Evolutionary conservation across 2,797 vertebrate genomes (phyloP).

Genomic region (Adelosebastes latens): DNA sequence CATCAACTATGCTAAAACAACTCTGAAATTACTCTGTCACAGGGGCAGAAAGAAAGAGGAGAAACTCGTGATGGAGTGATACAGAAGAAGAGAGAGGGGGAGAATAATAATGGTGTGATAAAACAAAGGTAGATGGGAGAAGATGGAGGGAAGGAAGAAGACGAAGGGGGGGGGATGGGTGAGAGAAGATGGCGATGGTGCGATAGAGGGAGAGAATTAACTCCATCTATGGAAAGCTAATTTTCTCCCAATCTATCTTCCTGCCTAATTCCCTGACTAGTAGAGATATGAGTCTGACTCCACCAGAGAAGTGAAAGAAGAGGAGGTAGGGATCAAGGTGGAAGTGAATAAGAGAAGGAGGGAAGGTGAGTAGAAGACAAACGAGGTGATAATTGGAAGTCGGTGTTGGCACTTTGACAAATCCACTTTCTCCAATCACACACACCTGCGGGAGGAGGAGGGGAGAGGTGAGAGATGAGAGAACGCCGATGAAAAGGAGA

Average conservation of each 20-base stretch:
- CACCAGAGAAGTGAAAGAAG: not conserved
- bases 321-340: not conserved
- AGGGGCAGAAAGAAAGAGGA: not conserved
- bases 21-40: slow-evolving; percentile 39
- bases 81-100: not conserved
- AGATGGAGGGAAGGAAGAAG: not conserved
- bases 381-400: slow-evolving; percentile 17
- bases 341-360: not conserved
- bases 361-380: not conserved
- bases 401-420: slow-evolving; percentile 25
- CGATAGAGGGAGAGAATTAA: slow-evolving; percentile 41
- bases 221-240: slow-evolving; percentile 25
- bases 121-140: not conserved
- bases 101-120: not conserved
- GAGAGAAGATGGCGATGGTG: not conserved
- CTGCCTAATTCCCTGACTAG: slow-evolving; percentile 40
- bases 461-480: not conserved
- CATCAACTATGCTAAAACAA: slow-evolving; percentile 36
- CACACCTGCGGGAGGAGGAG: slow-evolving; percentile 1
- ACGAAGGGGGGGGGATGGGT: rapidly evolving
- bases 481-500: not conserved
- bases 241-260: slow-evolving; percentile 32
- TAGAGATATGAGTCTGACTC: slow-evolving; percentile 37
- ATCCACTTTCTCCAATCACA: slow-evolving; percentile 28
- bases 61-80: slow-evolving; percentile 17